Percentiles rank a stretch among this genome's conserved stretches.
Conservation (phyloP, 2,888 invertebrate species). For the Drosophila anomalipes region DNA sequence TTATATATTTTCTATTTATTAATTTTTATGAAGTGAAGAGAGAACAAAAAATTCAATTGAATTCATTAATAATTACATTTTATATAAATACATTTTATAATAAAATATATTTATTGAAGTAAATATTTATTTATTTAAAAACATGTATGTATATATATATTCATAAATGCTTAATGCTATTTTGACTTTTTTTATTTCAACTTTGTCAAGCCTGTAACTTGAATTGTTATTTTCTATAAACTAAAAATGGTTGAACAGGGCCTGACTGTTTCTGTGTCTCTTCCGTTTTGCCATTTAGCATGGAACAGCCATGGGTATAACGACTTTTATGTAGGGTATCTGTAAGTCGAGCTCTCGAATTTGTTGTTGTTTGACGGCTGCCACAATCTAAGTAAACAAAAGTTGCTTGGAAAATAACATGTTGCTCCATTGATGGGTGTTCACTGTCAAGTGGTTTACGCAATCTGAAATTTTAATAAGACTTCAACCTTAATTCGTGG, state of each 20-base stretch:
- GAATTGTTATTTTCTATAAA: neutral
- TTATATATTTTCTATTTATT: neutral
- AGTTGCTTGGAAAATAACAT: constrained; percentile 40
- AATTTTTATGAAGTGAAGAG: neutral
- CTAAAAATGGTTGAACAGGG: neutral
- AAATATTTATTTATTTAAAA: neutral
- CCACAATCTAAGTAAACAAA: constrained; percentile 55
- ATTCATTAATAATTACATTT: neutral
- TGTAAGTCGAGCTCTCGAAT: neutral
- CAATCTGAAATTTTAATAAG: constrained; percentile 58
- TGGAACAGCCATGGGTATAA: neutral
- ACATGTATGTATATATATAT: no score
- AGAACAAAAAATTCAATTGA: neutral
- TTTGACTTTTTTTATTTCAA: neutral
- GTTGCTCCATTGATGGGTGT: constrained; percentile 39
- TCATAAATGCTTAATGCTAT: neutral
- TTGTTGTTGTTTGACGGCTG: constrained; percentile 13
- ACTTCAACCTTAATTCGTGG: constrained; percentile 58
- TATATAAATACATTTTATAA: neutral
- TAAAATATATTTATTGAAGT: neutral
- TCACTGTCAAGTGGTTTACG: constrained; percentile 53
- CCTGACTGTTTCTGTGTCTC: accelerated
- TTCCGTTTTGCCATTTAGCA: neutral
- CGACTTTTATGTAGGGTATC: neutral
- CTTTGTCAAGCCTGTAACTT: neutral